Evolutionary conservation across 2,113 vertebrate species (phyloP), one percentile per base, ranked within the genome.

Genomic region (Calcarius ornatus): DNA sequence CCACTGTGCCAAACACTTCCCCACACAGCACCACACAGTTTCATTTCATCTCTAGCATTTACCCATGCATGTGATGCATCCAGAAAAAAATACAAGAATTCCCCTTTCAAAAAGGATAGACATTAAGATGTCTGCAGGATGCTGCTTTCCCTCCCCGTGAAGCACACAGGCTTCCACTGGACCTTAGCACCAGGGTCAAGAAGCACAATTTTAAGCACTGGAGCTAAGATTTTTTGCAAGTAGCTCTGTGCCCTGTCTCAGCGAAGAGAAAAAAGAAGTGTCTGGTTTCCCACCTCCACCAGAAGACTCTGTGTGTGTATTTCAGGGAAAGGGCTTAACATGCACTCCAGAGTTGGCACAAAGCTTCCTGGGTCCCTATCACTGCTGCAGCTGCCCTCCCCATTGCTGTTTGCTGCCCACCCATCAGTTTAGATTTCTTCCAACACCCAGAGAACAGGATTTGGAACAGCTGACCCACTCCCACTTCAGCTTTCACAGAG

Each of bases 401-500:
- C 4, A 2, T 15, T 87, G 56, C 43, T 56, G 9, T 42, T 51
- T 37, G 8, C 78, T 93, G 63, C 63, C 50, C 43, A 71, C 19
- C n/a, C 35, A 48, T n/a, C 51, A 31, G 40, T 86, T 94, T 42
- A 64, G 43, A 84, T 57, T 86, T 57, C 50, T 80, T 57, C 43
- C 68, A 75, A 76, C 16, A 68, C 48, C 11, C 61, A 70, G 64
- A 51, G 45, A 79, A 71, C n/a, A 24, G 53, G 37, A 43, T 89
- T 75, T 76, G 69, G 53, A 95, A 40, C 73, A 93, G 48, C 48
- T 95, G 89, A 92, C 83, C 91, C 43, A 25, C 19, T 92, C 60
- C 80, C 40, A 60, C 48, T 84, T 56, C 83, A 87, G 57, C 31
- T 81, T 94, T 61, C 81, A 64, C 20, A 76, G 51, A 68, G 69